Base-by-base conservation (phyloP, 2,797 vertebrate genomes). In the Aplochiton taeniatus region DNA sequence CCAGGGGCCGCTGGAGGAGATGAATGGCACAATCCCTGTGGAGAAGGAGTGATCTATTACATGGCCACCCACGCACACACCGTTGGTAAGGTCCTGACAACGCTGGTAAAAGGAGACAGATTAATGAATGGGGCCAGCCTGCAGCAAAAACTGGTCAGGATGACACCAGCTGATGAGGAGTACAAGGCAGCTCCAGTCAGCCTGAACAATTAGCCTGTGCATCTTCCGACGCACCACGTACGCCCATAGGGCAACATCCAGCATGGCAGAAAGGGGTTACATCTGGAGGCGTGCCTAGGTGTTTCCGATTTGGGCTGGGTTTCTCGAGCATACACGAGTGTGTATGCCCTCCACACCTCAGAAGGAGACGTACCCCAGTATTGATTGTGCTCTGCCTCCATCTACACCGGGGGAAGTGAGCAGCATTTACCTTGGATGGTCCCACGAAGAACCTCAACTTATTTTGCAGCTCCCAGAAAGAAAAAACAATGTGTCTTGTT, bases 11-110 rank as follows among this genome's bases (percentile, higher is more conserved):
- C 75, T 84, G 70, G 46, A 63, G 82, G 80, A 88, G 81, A 86
- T 86, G 79, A 90, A 89, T 83, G 80, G 80, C 78, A 73, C 73
- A 76, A 87, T 87, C 82, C 83, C 83, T 72, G 72, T 72, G 74
- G 80, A 77, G 64, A 73, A 68, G 69, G 68, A 84, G 72, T 81
- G 81, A 86, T 85, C 79, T 84, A 84, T 87, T 79, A 78, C 75
- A 78, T 75, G 63, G 48, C 80, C 62, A 63, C 63, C 57, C 51
- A 66, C 56, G 68, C 55, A 58, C 68, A 68, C n/a, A 16, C 61
- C 50, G 12, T 58, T 63, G 69, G 73, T 43, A 55, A 61, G 65
- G 65, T 76, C 65, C 55, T 83, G 78, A 83, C 83, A 77, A 81
- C 69, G 71, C 66, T 75, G 70, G 82, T 85, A 82, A 89, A 84